These are phyloP conservation scores for Serripes groenlandicus DNA, from an alignment of 2,888 invertebrate genomes.

Conservation along the genomic window DNA sequence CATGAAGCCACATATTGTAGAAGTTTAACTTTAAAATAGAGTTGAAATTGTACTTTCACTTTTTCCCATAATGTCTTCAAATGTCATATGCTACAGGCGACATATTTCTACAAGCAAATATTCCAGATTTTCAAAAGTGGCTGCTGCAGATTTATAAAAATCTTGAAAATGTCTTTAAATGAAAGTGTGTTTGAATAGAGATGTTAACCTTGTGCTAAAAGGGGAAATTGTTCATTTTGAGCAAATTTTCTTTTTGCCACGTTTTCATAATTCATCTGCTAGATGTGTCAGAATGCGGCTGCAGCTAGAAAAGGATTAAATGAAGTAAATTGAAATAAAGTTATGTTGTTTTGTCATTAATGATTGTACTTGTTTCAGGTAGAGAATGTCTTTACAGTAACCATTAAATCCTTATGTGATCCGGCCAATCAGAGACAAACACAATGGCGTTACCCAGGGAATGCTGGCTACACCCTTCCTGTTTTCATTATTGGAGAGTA, in stretches of 20 bases:
- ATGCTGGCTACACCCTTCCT: constrained; percentile 79
- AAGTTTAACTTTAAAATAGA: too few relatives aligned
- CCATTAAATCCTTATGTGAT: constrained; percentile 77
- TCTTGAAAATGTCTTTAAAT: too few relatives aligned
- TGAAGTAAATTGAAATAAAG: background rate
- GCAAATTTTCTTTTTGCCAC: background rate
- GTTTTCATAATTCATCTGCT: background rate
- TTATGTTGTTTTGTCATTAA: background rate
- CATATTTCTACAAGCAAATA: too few relatives aligned
- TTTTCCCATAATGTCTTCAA: background rate
- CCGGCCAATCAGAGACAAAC: constrained; percentile 72
- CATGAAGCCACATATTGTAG: too few relatives aligned
- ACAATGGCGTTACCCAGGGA: constrained; percentile 70
- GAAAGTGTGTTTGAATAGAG: too few relatives aligned
- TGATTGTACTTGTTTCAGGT: constrained; percentile 87
- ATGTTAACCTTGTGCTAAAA: background rate
- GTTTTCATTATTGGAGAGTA: constrained; percentile 77
- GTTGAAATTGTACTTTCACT: background rate
- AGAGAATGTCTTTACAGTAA: constrained; percentile 75
- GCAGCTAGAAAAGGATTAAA: too few relatives aligned
- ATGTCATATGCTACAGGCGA: background rate
- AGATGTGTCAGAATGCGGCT: background rate
- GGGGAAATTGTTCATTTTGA: background rate
- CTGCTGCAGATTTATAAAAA: too few relatives aligned
- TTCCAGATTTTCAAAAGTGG: too few relatives aligned